Evolutionary conservation across 2,888 invertebrate species (phyloP), one percentile per base, ranked within the genome.

Genomic region (Cerceris ruficornis): DNA sequence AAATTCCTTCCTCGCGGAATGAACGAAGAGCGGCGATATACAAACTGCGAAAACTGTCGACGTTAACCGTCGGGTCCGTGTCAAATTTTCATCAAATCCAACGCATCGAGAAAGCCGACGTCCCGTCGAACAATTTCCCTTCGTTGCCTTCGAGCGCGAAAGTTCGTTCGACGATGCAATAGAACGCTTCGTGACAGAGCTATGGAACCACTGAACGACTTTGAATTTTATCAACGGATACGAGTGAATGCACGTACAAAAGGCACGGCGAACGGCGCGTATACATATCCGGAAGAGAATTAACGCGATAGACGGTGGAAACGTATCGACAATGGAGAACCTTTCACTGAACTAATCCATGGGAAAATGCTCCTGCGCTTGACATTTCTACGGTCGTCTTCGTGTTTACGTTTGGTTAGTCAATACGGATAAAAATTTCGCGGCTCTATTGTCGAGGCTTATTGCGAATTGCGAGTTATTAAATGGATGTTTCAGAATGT

Each of bases 1-100:
- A 57, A 57, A 57, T 57, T 57, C 28, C 11, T 39, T 9, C 8
- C 7, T n/a, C 7, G 5, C 9, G 41, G 42, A 42, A 42, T 6
- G 9, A 13, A 39, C 13, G 7, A 9, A 28, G 28, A 6, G 54
- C 15, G n/a, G 8, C 52, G 17, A 55, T 55, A 11, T 15, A 46
- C 15, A 11, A 50, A 54, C 28, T 14, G 13, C 52, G 61, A 50
- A 15, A 65, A 50, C 58, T 28, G 59, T 46, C 15, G 59, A 41
- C 14, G 13, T 39, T 6, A 52, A 41, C 41, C 46, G 11, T 11
- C 61, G 41, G 14, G 39, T 46, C 57, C 71, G 73, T 75, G 72
- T 54, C 41, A 55, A 69, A 80, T 75, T 81, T 75, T 72, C 79
- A 75, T 71, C 59, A 60, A 62, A 71, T 71, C 69, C 49, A 65